phyloP scores from a whole-genome alignment of 2,113 vertebrate genomes.

The Pachyramphus minor region DNA sequence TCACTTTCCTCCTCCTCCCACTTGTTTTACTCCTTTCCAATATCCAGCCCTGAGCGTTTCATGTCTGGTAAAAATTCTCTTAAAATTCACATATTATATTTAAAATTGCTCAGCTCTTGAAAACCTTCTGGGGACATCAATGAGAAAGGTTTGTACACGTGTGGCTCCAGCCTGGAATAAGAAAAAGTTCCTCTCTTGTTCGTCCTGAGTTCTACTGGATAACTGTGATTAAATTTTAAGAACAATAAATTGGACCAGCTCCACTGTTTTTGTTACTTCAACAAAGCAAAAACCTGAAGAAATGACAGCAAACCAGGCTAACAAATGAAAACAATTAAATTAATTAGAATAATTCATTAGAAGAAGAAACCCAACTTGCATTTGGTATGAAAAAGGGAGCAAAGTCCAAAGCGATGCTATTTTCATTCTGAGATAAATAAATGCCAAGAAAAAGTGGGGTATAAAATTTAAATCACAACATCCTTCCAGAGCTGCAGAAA shows the following conservation, averaged over 20 bases:
- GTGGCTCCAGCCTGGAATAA: not conserved
- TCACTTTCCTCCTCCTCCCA: not conserved
- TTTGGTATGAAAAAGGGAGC: not conserved
- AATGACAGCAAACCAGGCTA: not conserved
- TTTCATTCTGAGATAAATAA: not conserved
- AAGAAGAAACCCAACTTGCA: not conserved
- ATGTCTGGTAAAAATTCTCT: not conserved
- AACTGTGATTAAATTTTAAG: not conserved
- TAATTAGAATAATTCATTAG: conserved; percentile 18
- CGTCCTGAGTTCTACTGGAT: not conserved
- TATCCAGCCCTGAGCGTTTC: not conserved
- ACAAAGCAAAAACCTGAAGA: not conserved
- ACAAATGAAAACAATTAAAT: not conserved
- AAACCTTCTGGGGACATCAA: not conserved
- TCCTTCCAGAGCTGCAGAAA: not conserved
- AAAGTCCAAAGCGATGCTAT: not conserved
- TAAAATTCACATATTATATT: not conserved
- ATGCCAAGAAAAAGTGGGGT: not conserved
- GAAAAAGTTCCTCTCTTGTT: not conserved
- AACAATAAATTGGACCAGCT: not conserved
- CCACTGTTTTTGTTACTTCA: not conserved
- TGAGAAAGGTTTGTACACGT: not conserved
- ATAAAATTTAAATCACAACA: not conserved
- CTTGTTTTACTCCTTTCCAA: not conserved
- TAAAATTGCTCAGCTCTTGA: not conserved